Evolutionary conservation across 2,797 vertebrate species (phyloP), one percentile per base, ranked within the genome.

Genomic region (Oryzias dopingdopingensis): DNA sequence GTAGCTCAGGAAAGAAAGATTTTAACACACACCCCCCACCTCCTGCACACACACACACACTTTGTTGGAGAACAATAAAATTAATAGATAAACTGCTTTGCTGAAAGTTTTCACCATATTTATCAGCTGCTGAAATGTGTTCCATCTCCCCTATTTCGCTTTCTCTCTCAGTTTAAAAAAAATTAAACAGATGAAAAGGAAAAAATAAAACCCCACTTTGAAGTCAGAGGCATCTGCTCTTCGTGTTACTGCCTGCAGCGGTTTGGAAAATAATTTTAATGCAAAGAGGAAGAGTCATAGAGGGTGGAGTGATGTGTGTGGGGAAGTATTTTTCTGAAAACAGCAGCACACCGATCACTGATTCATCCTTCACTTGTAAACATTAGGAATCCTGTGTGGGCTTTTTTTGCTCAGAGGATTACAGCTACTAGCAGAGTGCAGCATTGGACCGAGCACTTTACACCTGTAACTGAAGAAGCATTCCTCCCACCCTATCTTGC

Each of bases 191-290:
- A n/a, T 14, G 17, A 41, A 42, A 20, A 48, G 10, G 24, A 14
- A 43, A 29, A 59, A 6, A 20, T 40, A 65, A 6, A 48, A 72
- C 58, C 55, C 52, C 47, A 56, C 41, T 24, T 49, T 23, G 15
- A 57, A 49, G 43, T 72, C 53, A 63, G 29, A 72, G 57, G 59
- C 66, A 52, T 62, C 42, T 1, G 26, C 48, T 72, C 32, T 53
- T 49, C 50, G 67, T 22, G 16, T 58, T 67, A 49, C 29, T 49
- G 54, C 67, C 65, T 60, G 42, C 66, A 74, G 62, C 62, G 57
- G 57, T 52, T 52, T 57, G 42, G 55, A 54, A 17, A 67, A 58
- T 17, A 56, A n/a, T 61, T 58, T 64, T 49, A 29, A 55, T 48
- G 23, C 17, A 5, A 32, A 22, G 48, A 77, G 49, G 14, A 42